Percentiles rank a stretch among this genome's conserved stretches.
These are phyloP conservation scores for Setophaga petechia DNA, from an alignment of 2,113 vertebrate genomes.

Conservation along the genomic window DNA sequence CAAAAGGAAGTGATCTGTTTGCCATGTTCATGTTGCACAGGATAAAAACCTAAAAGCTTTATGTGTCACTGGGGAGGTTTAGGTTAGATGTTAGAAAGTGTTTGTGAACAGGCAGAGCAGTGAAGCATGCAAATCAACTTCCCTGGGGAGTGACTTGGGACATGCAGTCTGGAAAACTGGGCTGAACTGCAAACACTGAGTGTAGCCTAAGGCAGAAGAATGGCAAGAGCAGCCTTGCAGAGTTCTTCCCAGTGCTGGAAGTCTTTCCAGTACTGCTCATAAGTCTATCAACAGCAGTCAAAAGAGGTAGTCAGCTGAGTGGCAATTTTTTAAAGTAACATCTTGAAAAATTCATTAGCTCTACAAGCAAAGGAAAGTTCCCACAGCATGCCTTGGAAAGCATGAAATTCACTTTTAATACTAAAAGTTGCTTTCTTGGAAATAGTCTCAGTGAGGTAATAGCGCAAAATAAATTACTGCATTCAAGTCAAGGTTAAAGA, in stretches of 20 bases:
- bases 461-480: neutral
- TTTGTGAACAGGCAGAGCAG: neutral
- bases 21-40: neutral
- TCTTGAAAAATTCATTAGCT: neutral
- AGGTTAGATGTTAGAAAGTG: neutral
- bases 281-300: neutral
- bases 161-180: accelerated
- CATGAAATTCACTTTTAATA: neutral
- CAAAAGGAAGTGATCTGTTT: neutral
- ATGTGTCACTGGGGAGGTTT: neutral
- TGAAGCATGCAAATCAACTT: neutral
- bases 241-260: neutral
- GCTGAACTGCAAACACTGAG: neutral
- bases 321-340: neutral
- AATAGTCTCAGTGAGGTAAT: neutral
- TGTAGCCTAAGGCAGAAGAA: neutral
- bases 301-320: neutral
- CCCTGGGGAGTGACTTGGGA: neutral
- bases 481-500: neutral
- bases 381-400: neutral
- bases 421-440: neutral
- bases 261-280: neutral
- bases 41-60: neutral
- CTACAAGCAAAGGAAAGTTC: neutral
- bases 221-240: neutral